These are phyloP conservation scores for Phyllotreta cruciferae DNA, from an alignment of 2,888 invertebrate species.

Conservation along the genomic window DNA sequence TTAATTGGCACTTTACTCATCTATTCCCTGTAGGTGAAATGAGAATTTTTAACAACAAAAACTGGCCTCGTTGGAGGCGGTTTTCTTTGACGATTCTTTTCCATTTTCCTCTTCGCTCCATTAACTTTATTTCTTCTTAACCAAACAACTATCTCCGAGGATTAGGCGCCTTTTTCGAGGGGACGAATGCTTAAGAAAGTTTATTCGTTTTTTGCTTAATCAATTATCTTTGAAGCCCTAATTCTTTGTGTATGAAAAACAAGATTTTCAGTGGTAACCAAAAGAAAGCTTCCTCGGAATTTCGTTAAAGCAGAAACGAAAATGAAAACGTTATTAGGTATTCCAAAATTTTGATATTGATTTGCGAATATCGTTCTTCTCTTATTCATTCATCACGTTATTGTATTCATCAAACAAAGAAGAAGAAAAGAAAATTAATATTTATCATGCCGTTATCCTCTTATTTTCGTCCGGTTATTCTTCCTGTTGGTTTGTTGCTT, in stretches of 20 bases:
- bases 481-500: conserved; percentile 57
- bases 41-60: too few species aligned
- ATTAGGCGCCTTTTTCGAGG: conserved; percentile 22
- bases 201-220: conserved; percentile 12
- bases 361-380: too few species aligned
- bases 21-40: too few species aligned
- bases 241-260: conserved; percentile 7
- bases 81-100: neutral
- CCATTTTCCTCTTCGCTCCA: conserved; percentile 37
- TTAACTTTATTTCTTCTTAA: conserved; percentile 37
- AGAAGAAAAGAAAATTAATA: conserved; percentile 55
- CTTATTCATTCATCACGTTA: conserved; percentile 28
- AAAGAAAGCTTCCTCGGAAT: neutral
- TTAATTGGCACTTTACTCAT: neutral
- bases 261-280: neutral
- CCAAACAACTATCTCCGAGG: conserved; percentile 35
- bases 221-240: conserved; percentile 2
- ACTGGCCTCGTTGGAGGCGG: too few species aligned
- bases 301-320: too few species aligned
- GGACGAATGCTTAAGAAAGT: neutral
- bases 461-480: conserved; percentile 57
- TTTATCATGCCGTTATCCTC: conserved; percentile 58
- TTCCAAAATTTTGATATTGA: too few species aligned
- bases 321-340: too few species aligned
- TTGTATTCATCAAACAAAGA: conserved; percentile 47